Percentiles rank a stretch among this genome's conserved stretches.
phyloP scores from a whole-genome alignment of 2,888 invertebrate species.

The Bellardia bayeri region DNA sequence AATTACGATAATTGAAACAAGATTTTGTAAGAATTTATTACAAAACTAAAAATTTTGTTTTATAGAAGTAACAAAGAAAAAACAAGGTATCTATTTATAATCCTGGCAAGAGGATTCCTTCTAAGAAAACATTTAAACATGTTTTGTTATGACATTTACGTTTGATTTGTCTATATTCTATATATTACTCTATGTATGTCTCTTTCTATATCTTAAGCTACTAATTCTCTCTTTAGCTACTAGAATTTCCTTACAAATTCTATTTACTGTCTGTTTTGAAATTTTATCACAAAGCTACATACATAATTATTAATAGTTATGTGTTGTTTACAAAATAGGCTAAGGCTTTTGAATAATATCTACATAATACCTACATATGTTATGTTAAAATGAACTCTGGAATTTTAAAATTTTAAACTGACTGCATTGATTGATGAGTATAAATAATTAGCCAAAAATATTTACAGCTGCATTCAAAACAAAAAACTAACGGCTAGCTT shows the following conservation, averaged over 20 bases:
- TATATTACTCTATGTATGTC: not conserved
- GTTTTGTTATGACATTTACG: constrained; percentile 28
- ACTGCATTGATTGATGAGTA: constrained; percentile 46
- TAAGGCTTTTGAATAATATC: constrained; percentile 13
- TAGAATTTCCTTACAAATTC: not conserved
- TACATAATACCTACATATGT: not conserved
- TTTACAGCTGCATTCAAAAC: not conserved
- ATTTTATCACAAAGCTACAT: not conserved
- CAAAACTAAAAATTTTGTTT: constrained; percentile 58
- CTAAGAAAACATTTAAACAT: constrained; percentile 6
- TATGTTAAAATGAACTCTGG: constrained; percentile 44
- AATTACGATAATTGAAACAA: constrained; percentile 55
- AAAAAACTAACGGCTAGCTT: not conserved
- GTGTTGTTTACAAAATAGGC: not conserved
- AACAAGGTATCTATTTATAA: constrained; percentile 65
- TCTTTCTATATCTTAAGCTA: constrained; percentile 34
- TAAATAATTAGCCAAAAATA: constrained; percentile 15
- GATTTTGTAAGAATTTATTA: constrained; percentile 41
- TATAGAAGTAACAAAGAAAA: constrained; percentile 60
- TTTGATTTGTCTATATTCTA: constrained; percentile 18
- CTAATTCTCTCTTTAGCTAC: constrained; percentile 27
- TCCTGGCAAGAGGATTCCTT: not conserved
- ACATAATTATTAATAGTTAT: not conserved
- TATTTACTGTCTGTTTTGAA: not conserved
- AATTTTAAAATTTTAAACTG: constrained; percentile 39